Evolutionary conservation across 2,888 invertebrate species (phyloP).

Genomic region (Thyatira batis): DNA sequence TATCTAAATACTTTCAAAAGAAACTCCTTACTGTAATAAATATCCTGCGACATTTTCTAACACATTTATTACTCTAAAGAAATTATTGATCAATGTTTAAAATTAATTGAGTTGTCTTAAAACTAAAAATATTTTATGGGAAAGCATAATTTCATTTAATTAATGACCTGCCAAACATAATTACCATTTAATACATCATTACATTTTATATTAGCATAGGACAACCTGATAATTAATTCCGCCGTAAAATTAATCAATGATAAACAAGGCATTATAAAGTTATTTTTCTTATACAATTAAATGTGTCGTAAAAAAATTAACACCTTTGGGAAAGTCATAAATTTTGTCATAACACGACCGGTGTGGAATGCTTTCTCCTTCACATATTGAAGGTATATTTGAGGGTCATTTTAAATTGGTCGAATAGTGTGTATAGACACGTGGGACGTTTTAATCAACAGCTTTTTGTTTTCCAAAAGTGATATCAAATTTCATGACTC

Average conservation of each 20-base stretch:
- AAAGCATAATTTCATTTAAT: slow-evolving; percentile 20
- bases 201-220: slow-evolving; percentile 37
- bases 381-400: not conserved
- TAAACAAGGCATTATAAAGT: slow-evolving; percentile 26
- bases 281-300: slow-evolving; percentile 46
- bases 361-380: slow-evolving; percentile 6
- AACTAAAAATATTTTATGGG: not conserved
- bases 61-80: no score
- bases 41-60: no score
- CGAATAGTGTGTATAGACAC: slow-evolving; percentile 6
- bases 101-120: no score
- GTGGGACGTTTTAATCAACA: not conserved
- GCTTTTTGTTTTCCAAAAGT: not conserved
- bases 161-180: slow-evolving; percentile 32
- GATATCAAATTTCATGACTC: not conserved
- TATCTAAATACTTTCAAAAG: no score
- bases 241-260: slow-evolving; percentile 27
- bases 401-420: not conserved
- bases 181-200: slow-evolving; percentile 39
- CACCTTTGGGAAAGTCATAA: slow-evolving; percentile 31
- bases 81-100: no score
- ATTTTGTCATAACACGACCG: slow-evolving; percentile 17
- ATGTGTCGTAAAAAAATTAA: slow-evolving; percentile 43
- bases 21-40: no score
- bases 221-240: slow-evolving; percentile 32